Evolutionary conservation across 2,113 vertebrate genomes (phyloP).

Genomic region (Microtus montanus): DNA sequence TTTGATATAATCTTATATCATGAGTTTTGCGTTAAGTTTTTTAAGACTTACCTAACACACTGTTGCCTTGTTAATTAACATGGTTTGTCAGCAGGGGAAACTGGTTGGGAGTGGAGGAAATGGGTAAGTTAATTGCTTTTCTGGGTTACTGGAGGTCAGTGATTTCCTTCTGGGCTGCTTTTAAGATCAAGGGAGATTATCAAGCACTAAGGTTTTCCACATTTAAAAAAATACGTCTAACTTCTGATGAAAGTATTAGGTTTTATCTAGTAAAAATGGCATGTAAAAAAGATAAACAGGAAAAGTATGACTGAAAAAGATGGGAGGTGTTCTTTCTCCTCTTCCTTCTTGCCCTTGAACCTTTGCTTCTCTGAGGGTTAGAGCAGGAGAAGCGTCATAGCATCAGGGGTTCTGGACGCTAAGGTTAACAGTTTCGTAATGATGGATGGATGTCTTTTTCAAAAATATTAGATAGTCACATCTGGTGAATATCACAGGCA

Average conservation of each 20-base stretch:
- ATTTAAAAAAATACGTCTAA: slow-evolving; percentile 34
- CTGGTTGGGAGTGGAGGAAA: neutral
- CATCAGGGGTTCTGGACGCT: neutral
- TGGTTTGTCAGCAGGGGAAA: neutral
- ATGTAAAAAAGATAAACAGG: neutral
- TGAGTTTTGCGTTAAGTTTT: slow-evolving; percentile 25
- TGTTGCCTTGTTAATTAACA: slow-evolving; percentile 1
- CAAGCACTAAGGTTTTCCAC: slow-evolving; percentile 28
- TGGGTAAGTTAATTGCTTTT: neutral
- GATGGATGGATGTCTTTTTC: neutral
- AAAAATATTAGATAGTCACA: slow-evolving; percentile 24
- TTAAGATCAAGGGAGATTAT: slow-evolving; percentile 26
- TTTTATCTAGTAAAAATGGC: slow-evolving; percentile 22
- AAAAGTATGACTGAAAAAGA: neutral
- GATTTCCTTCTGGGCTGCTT: slow-evolving; percentile 37
- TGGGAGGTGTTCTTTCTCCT: neutral
- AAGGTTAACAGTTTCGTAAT: neutral
- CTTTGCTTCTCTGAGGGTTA: neutral
- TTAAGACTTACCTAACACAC: slow-evolving; percentile 24
- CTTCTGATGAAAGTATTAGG: neutral
- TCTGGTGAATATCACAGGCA: slow-evolving; percentile 21
- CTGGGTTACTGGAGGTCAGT: neutral
- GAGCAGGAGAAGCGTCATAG: neutral
- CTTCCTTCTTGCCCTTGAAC: neutral
- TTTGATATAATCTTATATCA: slow-evolving; percentile 50